Conservation (phyloP, 2,797 vertebrate species). For the Poeciliopsis infans region DNA sequence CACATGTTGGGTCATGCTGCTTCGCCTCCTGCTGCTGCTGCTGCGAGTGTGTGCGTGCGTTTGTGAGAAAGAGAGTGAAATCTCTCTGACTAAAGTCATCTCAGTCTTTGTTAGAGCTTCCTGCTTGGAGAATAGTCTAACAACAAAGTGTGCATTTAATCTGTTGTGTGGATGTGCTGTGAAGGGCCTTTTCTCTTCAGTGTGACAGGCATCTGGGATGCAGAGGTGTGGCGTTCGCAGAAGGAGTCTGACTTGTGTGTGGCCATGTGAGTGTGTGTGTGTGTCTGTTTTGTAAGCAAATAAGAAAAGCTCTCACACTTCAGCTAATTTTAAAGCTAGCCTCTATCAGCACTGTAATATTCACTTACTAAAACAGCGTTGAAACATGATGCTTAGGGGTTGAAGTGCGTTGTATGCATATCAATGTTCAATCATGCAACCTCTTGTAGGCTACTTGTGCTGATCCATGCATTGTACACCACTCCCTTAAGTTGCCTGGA, state of each 20-base stretch:
- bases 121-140: constrained; percentile 53
- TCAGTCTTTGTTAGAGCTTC: constrained; percentile 72
- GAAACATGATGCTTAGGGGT: not conserved
- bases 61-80: constrained; percentile 13
- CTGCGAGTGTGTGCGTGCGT: constrained; percentile 10
- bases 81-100: constrained; percentile 66
- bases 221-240: constrained; percentile 44
- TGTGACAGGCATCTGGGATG: constrained; percentile 53
- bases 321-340: not conserved
- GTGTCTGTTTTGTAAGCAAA: constrained; percentile 47
- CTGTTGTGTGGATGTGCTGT: constrained; percentile 40
- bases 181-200: constrained; percentile 31
- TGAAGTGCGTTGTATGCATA: constrained; percentile 18
- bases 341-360: not conserved
- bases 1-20: constrained; percentile 77
- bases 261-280: not conserved
- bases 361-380: not conserved
- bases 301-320: constrained; percentile 5
- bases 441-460: constrained; percentile 12
- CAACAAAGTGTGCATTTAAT: constrained; percentile 60
- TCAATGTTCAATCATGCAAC: constrained; percentile 50
- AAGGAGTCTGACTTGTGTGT: constrained; percentile 31
- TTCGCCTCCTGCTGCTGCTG: constrained; percentile 35
- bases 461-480: constrained; percentile 66
- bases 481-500: constrained; percentile 65